Base-by-base conservation (phyloP, 1,140 invertebrate genomes). In the Pogonognathellus flavescens region DNA sequence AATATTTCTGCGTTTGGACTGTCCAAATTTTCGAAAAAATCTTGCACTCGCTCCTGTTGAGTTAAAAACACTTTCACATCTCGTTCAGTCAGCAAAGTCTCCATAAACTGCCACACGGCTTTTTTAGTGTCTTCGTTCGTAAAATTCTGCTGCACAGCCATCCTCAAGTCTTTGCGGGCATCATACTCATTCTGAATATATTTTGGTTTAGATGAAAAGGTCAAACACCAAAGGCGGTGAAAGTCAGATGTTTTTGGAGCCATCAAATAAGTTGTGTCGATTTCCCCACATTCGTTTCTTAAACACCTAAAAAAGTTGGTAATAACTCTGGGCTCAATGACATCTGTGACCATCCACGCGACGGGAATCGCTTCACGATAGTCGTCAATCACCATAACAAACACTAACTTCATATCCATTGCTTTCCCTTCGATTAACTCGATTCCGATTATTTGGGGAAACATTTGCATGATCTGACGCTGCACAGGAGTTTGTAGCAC, bases 401-500 rank as follows among this genome's bases (percentile, higher is more conserved):
- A 85, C 9, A 84, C 72, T 20, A 88, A 62, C 25, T 87, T 86
- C 55, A 86, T 41, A 76, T 87, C 84, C 16, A 22, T 76, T 13
- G 25, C 25, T 50, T 86, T 84, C 20, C 85, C 81, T 49, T 87
- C 82, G 16, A 83, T 57, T 7, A 85, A 60, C 55, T 88, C 87
- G n/a, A 87, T 55, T n/a, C 80, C 41, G 11, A 88, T 50, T 2
- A 88, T 80, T 22, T 82, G 55, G 13, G 80, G 57, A 70, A 86
- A 86, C 82, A 84, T 82, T 80, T 87, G 84, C 50, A 88, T 55
- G 10, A 88, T 31, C 49, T 86, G 84, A n/a, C 87, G 84, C 22
- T 88, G 87, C 18, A 87, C 72, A 25, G 87, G 87, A 11, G 87
- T 88, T 84, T 88, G 87, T 13, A 88, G 14, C 16, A 88, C 70